Conservation (phyloP, 2,113 vertebrate species). For the Bos javanicus region DNA sequence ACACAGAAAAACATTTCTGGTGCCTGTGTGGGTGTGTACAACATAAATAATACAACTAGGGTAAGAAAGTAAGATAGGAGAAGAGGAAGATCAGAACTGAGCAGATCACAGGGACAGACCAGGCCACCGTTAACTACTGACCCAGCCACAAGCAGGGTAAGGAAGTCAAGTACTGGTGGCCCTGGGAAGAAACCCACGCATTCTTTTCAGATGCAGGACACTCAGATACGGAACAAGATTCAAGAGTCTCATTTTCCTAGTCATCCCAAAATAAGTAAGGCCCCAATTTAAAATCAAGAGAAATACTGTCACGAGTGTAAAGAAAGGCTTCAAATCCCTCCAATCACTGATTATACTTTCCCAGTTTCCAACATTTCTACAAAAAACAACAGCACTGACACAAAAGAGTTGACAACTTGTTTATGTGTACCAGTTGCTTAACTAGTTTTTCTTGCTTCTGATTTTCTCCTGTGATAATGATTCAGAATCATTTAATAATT, state of each 20-base stretch:
- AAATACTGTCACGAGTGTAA: neutral
- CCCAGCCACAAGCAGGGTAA: neutral
- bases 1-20: neutral
- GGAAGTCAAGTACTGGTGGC: neutral
- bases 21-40: neutral
- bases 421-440: neutral
- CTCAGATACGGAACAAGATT: neutral
- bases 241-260: conserved; percentile 9
- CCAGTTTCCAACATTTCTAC: neutral
- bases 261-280: neutral
- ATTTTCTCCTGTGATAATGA: neutral
- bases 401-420: neutral
- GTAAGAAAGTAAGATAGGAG: neutral
- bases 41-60: neutral
- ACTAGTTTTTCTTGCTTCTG: conserved; percentile 23
- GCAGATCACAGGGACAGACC: neutral
- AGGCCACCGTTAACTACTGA: neutral
- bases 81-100: conserved; percentile 19
- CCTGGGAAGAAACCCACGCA: neutral
- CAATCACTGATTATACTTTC: neutral
- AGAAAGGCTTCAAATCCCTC: neutral
- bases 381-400: neutral
- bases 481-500: conserved; percentile 27
- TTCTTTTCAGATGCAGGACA: neutral
- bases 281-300: conserved; percentile 13